These are phyloP conservation scores for Pristiophorus japonicus DNA, from an alignment of 2,113 vertebrate species.

Conservation along the genomic window DNA sequence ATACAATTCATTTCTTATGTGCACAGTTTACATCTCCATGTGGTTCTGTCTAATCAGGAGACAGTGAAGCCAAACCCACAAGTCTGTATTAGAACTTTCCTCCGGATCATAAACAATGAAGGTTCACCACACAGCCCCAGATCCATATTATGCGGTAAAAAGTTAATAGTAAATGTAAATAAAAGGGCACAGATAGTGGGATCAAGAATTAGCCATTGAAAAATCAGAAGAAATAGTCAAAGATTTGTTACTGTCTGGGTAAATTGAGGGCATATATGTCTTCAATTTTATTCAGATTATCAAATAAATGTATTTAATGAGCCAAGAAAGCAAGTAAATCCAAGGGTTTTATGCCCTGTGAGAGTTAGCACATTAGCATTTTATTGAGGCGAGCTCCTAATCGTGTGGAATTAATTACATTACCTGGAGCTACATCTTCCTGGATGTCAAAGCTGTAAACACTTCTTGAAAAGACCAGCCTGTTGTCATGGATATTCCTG, in stretches of 20 bases:
- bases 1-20: not conserved
- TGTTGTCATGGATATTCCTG: slow-evolving; percentile 9
- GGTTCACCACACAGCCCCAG: not conserved
- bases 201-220: not conserved
- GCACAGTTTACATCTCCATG: not conserved
- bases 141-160: not conserved
- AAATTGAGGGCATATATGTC: not conserved
- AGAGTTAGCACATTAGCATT: not conserved
- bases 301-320: not conserved
- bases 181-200: not conserved
- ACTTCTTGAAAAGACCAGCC: slow-evolving; percentile 14
- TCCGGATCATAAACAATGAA: not conserved
- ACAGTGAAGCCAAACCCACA: not conserved
- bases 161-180: not conserved
- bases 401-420: not conserved
- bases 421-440: slow-evolving; percentile 17
- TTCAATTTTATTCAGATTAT: not conserved
- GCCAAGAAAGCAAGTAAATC: not conserved
- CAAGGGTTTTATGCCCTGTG: not conserved
- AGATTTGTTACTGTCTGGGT: not conserved
- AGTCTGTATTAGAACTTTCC: not conserved
- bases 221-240: not conserved
- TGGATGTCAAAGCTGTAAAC: slow-evolving; percentile 27
- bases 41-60: not conserved
- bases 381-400: not conserved